Percentiles rank a stretch among this genome's conserved stretches.
Conservation (phyloP, 2,797 vertebrate genomes). For the Gallinago nigripennis region DNA sequence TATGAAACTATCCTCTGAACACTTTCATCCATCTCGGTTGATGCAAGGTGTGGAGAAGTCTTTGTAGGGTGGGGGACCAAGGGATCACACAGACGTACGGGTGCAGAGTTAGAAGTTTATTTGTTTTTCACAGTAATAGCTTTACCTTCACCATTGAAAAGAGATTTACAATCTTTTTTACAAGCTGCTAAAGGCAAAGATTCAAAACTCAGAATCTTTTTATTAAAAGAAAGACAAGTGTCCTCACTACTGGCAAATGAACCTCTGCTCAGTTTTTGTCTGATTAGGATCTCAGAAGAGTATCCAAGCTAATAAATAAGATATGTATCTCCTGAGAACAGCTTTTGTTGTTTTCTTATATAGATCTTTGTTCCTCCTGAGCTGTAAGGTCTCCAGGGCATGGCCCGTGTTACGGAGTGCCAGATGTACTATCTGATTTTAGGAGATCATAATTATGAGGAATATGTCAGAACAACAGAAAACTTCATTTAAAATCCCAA, state of each 20-base stretch:
- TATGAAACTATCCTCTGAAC: background rate
- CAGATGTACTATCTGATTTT: slow-evolving; percentile 29
- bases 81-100: rapidly evolving
- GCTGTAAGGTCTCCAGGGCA: slow-evolving; percentile 16
- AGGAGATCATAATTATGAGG: background rate
- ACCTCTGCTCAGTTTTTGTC: background rate
- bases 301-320: slow-evolving; percentile 41
- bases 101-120: background rate
- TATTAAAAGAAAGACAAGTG: background rate
- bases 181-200: background rate
- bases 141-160: background rate
- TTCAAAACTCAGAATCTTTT: background rate
- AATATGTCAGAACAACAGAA: slow-evolving; percentile 52
- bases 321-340: slow-evolving; percentile 39
- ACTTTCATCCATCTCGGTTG: background rate
- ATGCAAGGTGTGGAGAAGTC: background rate
- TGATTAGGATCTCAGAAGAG: background rate
- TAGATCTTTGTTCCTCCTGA: slow-evolving; percentile 10
- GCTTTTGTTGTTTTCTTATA: slow-evolving; percentile 29
- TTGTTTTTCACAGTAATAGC: background rate
- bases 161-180: background rate
- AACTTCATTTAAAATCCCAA: slow-evolving; percentile 35
- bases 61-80: background rate
- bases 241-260: background rate
- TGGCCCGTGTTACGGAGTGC: rapidly evolving